These are phyloP conservation scores for Phalacrocorax pelagicus DNA, from an alignment of 2,113 vertebrate species.

Conservation along the genomic window DNA sequence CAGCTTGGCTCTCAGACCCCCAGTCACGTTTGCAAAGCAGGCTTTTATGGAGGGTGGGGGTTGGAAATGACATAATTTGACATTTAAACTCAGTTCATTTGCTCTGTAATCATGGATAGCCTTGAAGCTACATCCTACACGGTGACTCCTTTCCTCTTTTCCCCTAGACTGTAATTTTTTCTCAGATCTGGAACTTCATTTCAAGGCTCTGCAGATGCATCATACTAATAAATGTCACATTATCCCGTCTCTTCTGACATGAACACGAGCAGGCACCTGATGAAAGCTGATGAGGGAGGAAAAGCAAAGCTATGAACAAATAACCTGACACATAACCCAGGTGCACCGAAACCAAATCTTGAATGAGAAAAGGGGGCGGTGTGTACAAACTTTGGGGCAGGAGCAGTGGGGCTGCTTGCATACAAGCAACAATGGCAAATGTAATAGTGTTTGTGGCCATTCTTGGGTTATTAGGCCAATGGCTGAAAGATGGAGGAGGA, in stretches of 20 bases:
- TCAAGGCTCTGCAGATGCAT: conserved; percentile 28
- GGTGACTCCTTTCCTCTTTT: neutral
- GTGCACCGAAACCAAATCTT: neutral
- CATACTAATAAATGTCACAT: conserved; percentile 32
- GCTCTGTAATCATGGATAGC: neutral
- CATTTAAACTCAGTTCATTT: neutral
- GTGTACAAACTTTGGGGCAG: neutral
- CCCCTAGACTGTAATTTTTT: neutral
- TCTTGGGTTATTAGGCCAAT: neutral
- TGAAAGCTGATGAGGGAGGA: conserved; percentile 11
- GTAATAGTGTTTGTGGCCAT: neutral
- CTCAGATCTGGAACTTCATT: conserved; percentile 14
- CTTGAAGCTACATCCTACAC: neutral
- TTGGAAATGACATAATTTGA: neutral
- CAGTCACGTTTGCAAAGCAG: neutral
- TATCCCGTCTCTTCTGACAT: neutral
- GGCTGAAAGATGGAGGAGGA: neutral
- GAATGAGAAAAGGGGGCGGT: neutral
- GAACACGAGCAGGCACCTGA: neutral
- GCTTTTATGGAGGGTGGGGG: neutral
- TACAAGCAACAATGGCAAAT: neutral
- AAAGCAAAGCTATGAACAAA: neutral
- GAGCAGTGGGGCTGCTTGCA: neutral
- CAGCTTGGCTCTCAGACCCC: neutral
- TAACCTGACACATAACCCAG: neutral